These are phyloP conservation scores for Maccullochella peelii DNA, from an alignment of 2,113 vertebrate genomes.

Conservation along the genomic window DNA sequence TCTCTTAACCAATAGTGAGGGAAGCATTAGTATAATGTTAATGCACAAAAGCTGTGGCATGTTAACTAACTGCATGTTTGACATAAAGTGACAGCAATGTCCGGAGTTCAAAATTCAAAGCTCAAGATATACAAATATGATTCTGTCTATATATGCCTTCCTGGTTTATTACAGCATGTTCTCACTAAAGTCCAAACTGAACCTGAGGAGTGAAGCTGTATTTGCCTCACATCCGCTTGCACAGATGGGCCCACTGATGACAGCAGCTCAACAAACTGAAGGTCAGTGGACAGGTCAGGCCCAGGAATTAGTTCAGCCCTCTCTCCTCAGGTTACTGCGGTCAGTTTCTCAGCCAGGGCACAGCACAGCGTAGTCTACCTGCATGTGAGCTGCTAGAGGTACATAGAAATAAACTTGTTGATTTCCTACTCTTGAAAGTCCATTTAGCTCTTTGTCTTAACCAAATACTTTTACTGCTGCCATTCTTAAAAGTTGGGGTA, in stretches of 20 bases:
- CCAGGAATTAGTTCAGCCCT: slow-evolving; percentile 79
- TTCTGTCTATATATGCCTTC: neutral
- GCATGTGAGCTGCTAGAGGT: neutral
- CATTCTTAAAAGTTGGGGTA: too few species aligned
- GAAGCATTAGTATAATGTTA: neutral
- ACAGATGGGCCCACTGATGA: slow-evolving; percentile 76
- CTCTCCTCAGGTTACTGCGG: slow-evolving; percentile 67
- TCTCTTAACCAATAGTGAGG: neutral
- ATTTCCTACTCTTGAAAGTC: neutral
- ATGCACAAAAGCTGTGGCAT: too few species aligned
- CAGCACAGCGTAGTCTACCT: neutral
- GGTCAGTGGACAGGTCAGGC: slow-evolving; percentile 86
- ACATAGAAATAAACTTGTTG: neutral
- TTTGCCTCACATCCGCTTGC: slow-evolving; percentile 41
- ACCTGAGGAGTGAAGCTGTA: slow-evolving; percentile 18
- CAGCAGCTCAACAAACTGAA: slow-evolving; percentile 81
- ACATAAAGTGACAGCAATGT: neutral
- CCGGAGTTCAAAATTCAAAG: neutral
- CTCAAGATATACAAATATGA: neutral
- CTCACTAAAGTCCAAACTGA: neutral
- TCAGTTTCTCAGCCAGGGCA: slow-evolving; percentile 31
- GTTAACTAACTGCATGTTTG: neutral
- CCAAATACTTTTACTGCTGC: neutral
- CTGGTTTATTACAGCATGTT: neutral
- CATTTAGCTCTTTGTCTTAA: neutral